Conservation (phyloP, 1,140 invertebrate genomes). For the Caligus rogercresseyi region DNA sequence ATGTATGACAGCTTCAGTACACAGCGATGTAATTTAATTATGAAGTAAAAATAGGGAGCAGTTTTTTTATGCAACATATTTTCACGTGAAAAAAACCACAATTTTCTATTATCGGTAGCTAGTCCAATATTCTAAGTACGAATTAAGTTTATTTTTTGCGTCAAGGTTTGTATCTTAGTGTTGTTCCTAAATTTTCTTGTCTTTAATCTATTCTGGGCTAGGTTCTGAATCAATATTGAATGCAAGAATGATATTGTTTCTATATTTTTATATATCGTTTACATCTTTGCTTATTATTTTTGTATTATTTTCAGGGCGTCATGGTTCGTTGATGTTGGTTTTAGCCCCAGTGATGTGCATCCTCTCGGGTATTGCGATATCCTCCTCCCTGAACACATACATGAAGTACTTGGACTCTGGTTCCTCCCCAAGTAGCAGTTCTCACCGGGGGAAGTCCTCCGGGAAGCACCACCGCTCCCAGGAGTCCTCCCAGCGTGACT, state of each 20-base stretch:
- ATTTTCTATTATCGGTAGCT: too few relatives aligned
- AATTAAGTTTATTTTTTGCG: too few relatives aligned
- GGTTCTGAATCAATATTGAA: too few relatives aligned
- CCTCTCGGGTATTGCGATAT: constrained; percentile 79
- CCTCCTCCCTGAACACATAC: constrained; percentile 67
- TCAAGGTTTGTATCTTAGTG: too few relatives aligned
- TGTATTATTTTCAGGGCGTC: constrained; percentile 47
- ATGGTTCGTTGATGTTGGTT: constrained; percentile 97
- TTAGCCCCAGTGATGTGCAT: constrained; percentile 95
- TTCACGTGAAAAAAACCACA: too few relatives aligned
- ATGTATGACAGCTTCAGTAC: too few relatives aligned
- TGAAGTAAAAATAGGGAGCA: too few relatives aligned
- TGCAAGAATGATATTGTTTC: not conserved
- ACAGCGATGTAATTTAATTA: too few relatives aligned
- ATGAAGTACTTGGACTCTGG: constrained; percentile 67
- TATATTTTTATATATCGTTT: not conserved
- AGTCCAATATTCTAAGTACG: too few relatives aligned
- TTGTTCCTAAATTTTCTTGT: too few relatives aligned
- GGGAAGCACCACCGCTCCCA: not conserved
- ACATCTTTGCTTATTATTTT: not conserved
- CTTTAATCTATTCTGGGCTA: too few relatives aligned
- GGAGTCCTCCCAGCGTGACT: not conserved
- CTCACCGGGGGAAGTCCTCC: not conserved
- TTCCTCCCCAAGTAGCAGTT: not conserved
- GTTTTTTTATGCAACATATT: too few relatives aligned